A percentile compares a stretch with the other conserved stretches of the same genome.
These are phyloP conservation scores for Corythoichthys intestinalis DNA, from an alignment of 2,113 vertebrate genomes.

Conservation along the genomic window DNA sequence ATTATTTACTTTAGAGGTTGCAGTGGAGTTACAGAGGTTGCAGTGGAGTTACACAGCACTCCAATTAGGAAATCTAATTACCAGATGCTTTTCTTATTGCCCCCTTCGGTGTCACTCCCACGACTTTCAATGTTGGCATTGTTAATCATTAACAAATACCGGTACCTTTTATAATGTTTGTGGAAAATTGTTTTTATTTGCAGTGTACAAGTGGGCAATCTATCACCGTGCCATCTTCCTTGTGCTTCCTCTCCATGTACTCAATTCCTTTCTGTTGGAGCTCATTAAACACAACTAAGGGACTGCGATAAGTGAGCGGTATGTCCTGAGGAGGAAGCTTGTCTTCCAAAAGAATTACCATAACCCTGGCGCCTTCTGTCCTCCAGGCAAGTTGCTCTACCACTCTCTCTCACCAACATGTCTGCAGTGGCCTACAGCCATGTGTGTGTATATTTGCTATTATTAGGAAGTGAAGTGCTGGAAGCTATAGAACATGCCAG, in stretches of 20 bases:
- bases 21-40: neutral
- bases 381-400: conserved; percentile 45
- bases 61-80: conserved; percentile 16
- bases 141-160: neutral
- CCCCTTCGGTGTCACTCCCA: neutral
- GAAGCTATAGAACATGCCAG: conserved; percentile 65
- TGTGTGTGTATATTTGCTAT: conserved; percentile 60
- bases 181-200: conserved; percentile 41
- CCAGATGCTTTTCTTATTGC: conserved; percentile 11
- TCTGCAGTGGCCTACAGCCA: conserved; percentile 56
- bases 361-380: conserved; percentile 46
- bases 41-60: neutral
- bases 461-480: conserved; percentile 65
- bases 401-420: conserved; percentile 30
- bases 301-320: conserved; percentile 39
- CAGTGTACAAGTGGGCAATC: conserved; percentile 26
- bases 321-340: conserved; percentile 52
- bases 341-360: conserved; percentile 61
- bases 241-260: conserved; percentile 16
- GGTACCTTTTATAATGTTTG: conserved; percentile 29
- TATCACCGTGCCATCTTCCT: conserved; percentile 26
- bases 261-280: conserved; percentile 49
- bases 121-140: neutral
- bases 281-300: conserved; percentile 55
- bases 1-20: neutral